phyloP scores from a whole-genome alignment of 64 coral and sea anemone species.

The Actinia tenebrosa region DNA sequence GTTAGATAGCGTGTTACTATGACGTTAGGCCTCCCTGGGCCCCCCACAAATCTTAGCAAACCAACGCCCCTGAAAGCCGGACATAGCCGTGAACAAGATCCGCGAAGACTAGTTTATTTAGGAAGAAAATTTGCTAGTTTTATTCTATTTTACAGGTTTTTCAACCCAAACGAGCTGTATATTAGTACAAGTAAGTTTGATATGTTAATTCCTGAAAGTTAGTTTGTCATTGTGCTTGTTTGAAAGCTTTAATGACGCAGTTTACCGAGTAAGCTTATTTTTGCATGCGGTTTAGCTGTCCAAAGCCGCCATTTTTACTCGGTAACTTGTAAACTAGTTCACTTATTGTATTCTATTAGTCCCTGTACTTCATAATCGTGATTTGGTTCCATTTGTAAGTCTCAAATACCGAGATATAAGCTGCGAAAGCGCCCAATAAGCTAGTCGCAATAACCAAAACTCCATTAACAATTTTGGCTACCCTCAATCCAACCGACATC shows the following conservation, averaged over 20 bases:
- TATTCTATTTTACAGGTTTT: slow-evolving; percentile 10
- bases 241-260: not conserved
- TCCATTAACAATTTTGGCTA: slow-evolving; percentile 17
- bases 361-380: not conserved
- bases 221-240: not conserved
- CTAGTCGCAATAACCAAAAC: not conserved
- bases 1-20: slow-evolving; percentile 45
- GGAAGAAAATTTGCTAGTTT: slow-evolving; percentile 24
- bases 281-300: slow-evolving; percentile 25
- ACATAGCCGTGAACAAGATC: slow-evolving; percentile 51
- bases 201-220: not conserved
- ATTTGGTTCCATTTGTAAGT: not conserved
- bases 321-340: not conserved
- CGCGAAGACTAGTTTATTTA: slow-evolving; percentile 13
- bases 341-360: not conserved
- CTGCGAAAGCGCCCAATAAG: not conserved
- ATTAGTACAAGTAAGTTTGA: slow-evolving; percentile 18
- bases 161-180: not conserved
- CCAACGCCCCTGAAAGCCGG: slow-evolving; percentile 97
- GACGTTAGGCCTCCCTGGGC: slow-evolving; percentile 40
- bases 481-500: not conserved
- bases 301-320: not conserved
- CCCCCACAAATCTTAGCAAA: slow-evolving; percentile 73
- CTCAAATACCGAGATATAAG: not conserved
- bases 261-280: not conserved